phyloP scores from a whole-genome alignment of 2,888 invertebrate genomes.

The Campopleginae sp. region DNA sequence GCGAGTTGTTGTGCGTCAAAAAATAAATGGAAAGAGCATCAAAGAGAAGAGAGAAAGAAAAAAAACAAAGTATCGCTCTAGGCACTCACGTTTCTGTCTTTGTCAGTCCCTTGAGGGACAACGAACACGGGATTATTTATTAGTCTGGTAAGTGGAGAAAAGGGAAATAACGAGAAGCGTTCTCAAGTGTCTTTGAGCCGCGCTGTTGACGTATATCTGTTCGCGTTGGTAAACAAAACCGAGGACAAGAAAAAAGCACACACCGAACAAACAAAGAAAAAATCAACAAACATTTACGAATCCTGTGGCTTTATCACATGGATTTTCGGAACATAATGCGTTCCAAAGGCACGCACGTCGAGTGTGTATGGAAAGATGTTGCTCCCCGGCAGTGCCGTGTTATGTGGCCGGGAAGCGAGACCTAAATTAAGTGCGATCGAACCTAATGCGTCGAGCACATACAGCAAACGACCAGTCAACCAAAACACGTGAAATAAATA shows the following conservation, averaged over 20 bases:
- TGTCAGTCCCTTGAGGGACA: background rate
- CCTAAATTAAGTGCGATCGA: background rate
- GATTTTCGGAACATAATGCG: background rate
- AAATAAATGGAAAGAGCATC: slow-evolving; percentile 13
- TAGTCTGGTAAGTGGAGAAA: slow-evolving; percentile 13
- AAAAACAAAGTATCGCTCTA: slow-evolving; percentile 1
- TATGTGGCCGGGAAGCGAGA: background rate
- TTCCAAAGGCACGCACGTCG: background rate
- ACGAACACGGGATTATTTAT: slow-evolving; percentile 21
- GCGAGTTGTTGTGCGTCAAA: slow-evolving; percentile 5
- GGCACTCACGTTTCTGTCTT: background rate
- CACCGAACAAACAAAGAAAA: background rate
- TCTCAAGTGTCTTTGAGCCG: background rate
- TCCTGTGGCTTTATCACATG: background rate
- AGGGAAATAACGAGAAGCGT: slow-evolving; percentile 4
- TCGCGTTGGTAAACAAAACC: background rate
- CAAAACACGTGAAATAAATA: background rate
- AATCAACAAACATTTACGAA: background rate
- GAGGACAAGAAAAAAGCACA: background rate
- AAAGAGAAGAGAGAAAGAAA: slow-evolving; percentile 8
- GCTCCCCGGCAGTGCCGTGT: background rate
- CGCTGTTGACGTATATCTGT: background rate
- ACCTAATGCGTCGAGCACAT: background rate
- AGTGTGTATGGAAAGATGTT: background rate
- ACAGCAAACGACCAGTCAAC: background rate